Base-by-base conservation (phyloP, 2,113 vertebrate species). In the Megaleporinus macrocephalus region DNA sequence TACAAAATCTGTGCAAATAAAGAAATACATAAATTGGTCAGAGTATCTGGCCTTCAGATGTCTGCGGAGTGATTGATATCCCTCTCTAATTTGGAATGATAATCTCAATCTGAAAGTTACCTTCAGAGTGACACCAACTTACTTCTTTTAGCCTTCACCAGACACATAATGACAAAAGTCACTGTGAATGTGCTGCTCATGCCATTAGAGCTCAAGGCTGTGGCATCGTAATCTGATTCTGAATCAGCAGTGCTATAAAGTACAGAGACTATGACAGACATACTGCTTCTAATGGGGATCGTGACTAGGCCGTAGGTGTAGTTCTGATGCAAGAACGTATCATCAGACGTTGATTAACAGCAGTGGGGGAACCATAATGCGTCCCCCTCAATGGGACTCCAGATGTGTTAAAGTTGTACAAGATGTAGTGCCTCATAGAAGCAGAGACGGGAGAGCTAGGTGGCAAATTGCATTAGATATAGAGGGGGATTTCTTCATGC, bases 391-490 rank as follows among this genome's bases (percentile, higher is more conserved):
- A 16, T 66, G 73, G 14, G 78, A 76, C 53, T 15, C 1, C 55
- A 55, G n/a, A n/a, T 63, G 22, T 15, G n/a, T 63, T 57, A 29
- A 57, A 80, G 24, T 62, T 79, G 53, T 59, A 49, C 73, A 71
- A 65, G 83, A 71, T 57, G 62, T 53, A 55, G 12, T 29, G 27
- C 14, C 14, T 33, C n/a, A 14, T 29, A 33, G 33, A 71, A 24
- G 74, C 12, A 62, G 30, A 41, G 13, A 59, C 57, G 27, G 47
- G 3, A n/a, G 49, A 22, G 18, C 61, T 18, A 29, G 68, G 27
- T 66, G 59, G 68, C 14, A 68, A 81, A 85, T 78, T 53, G 41
- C 20, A 62, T 74, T 74, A 73, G 68, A 68, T n/a, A 59, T 30
- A 70, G 29, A 27, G 26, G 41, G 33, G 26, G 29, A 30, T 74